These are phyloP conservation scores for Brachionus rotundiformis DNA, from an alignment of 1,140 invertebrate genomes.

Conservation along the genomic window DNA sequence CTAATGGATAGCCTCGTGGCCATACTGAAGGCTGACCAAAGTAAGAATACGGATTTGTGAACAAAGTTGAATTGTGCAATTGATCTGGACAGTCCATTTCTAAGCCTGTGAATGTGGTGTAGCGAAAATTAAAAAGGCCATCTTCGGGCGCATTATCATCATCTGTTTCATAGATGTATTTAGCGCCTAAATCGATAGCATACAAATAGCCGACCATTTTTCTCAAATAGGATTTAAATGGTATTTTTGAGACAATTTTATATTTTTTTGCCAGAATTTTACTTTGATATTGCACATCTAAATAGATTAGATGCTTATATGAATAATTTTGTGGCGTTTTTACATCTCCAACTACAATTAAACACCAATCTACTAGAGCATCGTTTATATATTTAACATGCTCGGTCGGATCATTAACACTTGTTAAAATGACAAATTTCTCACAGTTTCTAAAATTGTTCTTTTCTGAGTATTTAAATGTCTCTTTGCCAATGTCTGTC, in stretches of 20 bases:
- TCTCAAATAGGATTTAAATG: conserved; percentile 13
- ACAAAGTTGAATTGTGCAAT: conserved; percentile 8
- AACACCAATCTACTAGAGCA: conserved; percentile 54
- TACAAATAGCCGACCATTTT: conserved; percentile 50
- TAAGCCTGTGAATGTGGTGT: conserved; percentile 26
- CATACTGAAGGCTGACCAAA: conserved; percentile 59
- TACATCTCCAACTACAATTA: conserved; percentile 57
- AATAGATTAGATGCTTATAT: conserved; percentile 51
- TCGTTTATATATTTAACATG: conserved; percentile 54
- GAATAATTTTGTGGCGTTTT: conserved; percentile 56
- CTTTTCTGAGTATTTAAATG: not conserved
- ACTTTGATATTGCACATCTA: not conserved
- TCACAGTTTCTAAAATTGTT: conserved; percentile 31
- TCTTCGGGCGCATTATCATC: conserved; percentile 58
- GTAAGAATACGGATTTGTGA: conserved; percentile 57
- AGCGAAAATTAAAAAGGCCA: conserved; percentile 51
- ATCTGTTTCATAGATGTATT: conserved; percentile 61
- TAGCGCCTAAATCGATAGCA: conserved; percentile 55
- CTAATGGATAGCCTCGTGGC: conserved; percentile 59
- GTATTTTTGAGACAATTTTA: conserved; percentile 21
- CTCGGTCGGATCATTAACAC: conserved; percentile 53
- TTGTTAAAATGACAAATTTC: conserved; percentile 55
- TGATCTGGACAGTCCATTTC: conserved; percentile 46
- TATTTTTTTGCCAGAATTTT: not conserved
- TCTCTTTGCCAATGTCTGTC: not conserved